Conservation (phyloP, 2,888 invertebrate genomes). For the Drosophila atripex region DNA sequence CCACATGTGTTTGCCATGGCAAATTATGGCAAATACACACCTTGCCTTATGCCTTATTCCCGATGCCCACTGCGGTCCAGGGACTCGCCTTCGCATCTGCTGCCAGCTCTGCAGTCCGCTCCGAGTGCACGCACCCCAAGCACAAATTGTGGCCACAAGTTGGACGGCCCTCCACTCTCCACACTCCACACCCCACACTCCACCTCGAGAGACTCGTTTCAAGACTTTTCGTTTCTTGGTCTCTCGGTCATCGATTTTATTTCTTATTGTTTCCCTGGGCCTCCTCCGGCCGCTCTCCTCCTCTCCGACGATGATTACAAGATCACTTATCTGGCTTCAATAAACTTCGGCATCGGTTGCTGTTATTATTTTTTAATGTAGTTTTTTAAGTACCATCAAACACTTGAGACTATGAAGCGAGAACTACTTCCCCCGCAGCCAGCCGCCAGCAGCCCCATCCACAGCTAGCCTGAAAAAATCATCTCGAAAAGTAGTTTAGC, state of each 20-base stretch:
- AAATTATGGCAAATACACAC: conserved; percentile 82
- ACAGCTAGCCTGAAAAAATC: conserved; percentile 41
- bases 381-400: conserved; percentile 77
- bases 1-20: conserved; percentile 74
- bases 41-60: conserved; percentile 70
- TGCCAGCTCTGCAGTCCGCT: conserved; percentile 23
- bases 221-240: conserved; percentile 54
- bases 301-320: conserved; percentile 68
- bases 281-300: conserved; percentile 8
- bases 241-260: conserved; percentile 60
- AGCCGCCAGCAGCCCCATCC: background rate
- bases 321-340: conserved; percentile 77
- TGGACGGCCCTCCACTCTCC: no score
- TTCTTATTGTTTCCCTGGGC: conserved; percentile 66
- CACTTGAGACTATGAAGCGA: conserved; percentile 76
- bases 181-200: background rate
- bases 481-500: conserved; percentile 59
- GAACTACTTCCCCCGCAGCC: conserved; percentile 39
- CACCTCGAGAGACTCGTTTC: conserved; percentile 27
- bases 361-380: conserved; percentile 78
- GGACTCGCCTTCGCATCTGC: conserved; percentile 20
- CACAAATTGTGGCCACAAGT: conserved; percentile 12
- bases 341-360: conserved; percentile 64
- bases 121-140: conserved; percentile 32
- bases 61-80: conserved; percentile 22